These are phyloP conservation scores for Oryzias melastigma DNA, from an alignment of 2,113 vertebrate species.

Conservation along the genomic window DNA sequence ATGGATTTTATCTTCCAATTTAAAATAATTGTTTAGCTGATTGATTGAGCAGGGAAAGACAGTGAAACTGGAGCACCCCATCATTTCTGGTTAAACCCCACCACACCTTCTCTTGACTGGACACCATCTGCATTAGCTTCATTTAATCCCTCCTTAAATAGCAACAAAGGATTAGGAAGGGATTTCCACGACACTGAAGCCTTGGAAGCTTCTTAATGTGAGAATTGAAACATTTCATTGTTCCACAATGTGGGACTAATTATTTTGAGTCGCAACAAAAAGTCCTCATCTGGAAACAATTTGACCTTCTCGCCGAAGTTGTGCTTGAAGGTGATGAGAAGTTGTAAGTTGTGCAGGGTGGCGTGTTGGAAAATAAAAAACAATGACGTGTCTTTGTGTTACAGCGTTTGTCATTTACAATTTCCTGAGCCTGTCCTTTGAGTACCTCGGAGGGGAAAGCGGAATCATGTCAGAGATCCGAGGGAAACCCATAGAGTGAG, in stretches of 20 bases:
- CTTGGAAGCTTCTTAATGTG: constrained; percentile 64
- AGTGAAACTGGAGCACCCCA: constrained; percentile 29
- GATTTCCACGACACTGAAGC: constrained; percentile 68
- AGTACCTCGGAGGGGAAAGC: constrained; percentile 96
- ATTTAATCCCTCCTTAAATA: constrained; percentile 77
- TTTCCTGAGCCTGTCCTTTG: constrained; percentile 95
- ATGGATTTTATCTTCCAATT: no score
- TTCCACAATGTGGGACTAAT: constrained; percentile 62
- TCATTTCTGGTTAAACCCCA: constrained; percentile 46
- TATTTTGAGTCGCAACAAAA: constrained; percentile 48
- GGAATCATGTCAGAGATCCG: constrained; percentile 96
- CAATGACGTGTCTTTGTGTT: constrained; percentile 30
- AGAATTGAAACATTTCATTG: constrained; percentile 57
- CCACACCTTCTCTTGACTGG: constrained; percentile 64
- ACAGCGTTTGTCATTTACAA: constrained; percentile 98
- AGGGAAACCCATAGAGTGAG: constrained; percentile 90
- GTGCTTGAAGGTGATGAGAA: constrained; percentile 25
- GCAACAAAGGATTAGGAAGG: constrained; percentile 70
- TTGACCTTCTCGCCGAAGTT: constrained; percentile 45
- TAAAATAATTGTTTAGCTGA: constrained; percentile 58
- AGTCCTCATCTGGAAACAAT: constrained; percentile 19
- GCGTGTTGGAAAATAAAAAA: constrained; percentile 1
- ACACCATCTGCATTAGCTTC: constrained; percentile 68
- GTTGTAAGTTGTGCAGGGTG: constrained; percentile 1
- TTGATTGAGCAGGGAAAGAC: constrained; percentile 50